Conservation (phyloP, 2,113 vertebrate genomes). For the Rhagologus leucostigma region DNA sequence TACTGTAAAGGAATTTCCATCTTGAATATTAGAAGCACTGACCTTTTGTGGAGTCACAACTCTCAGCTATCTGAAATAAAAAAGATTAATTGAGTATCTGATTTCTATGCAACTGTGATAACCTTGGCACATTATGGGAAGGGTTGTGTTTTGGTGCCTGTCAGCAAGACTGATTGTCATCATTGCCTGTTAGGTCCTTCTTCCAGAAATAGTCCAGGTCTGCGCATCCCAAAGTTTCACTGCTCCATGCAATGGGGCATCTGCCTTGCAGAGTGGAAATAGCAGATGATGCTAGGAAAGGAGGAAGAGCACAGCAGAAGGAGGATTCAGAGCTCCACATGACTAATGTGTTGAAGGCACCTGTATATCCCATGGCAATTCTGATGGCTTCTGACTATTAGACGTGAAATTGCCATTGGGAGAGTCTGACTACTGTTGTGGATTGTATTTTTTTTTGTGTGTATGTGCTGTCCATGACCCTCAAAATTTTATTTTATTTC, state of each 20-base stretch:
- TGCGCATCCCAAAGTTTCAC: background rate
- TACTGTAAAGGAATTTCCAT: background rate
- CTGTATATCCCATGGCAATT: background rate
- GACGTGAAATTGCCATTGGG: background rate
- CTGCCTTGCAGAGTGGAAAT: background rate
- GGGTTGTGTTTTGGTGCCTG: background rate
- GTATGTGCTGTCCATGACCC: background rate
- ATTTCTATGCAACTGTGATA: background rate
- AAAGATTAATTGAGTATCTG: background rate
- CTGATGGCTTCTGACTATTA: background rate
- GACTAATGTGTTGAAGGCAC: background rate
- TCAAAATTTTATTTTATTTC: background rate
- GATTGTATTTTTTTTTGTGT: background rate
- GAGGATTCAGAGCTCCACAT: background rate
- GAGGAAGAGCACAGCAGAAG: background rate
- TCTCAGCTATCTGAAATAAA: background rate
- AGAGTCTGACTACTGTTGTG: background rate
- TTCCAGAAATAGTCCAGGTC: background rate
- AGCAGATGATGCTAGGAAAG: background rate
- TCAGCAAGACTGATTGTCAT: background rate
- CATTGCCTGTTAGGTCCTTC: background rate
- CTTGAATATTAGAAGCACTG: background rate
- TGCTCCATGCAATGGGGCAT: background rate
- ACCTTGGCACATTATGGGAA: background rate
- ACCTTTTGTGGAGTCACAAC: background rate